Percentiles rank a stretch among this genome's conserved stretches.
Conservation (phyloP, 2,797 vertebrate species). For the Alectoris magna region DNA sequence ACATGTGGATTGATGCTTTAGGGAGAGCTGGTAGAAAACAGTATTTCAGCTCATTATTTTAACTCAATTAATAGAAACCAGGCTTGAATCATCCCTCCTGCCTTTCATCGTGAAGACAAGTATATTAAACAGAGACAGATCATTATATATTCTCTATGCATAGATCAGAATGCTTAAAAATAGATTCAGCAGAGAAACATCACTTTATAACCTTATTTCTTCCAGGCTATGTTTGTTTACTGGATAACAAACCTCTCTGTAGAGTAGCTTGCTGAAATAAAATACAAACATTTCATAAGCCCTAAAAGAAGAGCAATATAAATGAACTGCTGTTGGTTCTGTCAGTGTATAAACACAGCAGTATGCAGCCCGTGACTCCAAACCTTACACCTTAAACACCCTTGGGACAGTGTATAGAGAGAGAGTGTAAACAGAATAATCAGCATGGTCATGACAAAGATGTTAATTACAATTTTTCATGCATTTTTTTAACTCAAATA, state of each 20-base stretch:
- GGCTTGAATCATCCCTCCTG: constrained; percentile 21
- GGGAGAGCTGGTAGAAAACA: background rate
- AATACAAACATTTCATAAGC: background rate
- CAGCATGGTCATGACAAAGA: background rate
- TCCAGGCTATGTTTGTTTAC: background rate
- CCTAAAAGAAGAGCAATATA: background rate
- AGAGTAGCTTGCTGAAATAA: constrained; percentile 20
- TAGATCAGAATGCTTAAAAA: constrained; percentile 31
- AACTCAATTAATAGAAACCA: constrained; percentile 53
- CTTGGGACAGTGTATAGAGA: background rate
- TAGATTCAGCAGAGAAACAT: background rate
- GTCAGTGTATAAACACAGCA: background rate
- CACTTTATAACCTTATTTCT: constrained; percentile 3
- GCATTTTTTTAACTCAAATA: background rate
- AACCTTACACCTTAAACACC: background rate
- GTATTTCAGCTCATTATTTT: constrained; percentile 18
- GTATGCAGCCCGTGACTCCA: background rate
- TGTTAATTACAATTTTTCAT: background rate
- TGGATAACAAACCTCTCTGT: background rate
- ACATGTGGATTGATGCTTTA: background rate
- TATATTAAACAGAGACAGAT: background rate
- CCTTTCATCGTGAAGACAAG: constrained; percentile 1
- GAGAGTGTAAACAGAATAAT: background rate
- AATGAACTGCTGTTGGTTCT: background rate
- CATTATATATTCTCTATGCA: background rate